Evolutionary conservation across 2,888 invertebrate species (phyloP).

Genomic region (Troides aeacus): DNA sequence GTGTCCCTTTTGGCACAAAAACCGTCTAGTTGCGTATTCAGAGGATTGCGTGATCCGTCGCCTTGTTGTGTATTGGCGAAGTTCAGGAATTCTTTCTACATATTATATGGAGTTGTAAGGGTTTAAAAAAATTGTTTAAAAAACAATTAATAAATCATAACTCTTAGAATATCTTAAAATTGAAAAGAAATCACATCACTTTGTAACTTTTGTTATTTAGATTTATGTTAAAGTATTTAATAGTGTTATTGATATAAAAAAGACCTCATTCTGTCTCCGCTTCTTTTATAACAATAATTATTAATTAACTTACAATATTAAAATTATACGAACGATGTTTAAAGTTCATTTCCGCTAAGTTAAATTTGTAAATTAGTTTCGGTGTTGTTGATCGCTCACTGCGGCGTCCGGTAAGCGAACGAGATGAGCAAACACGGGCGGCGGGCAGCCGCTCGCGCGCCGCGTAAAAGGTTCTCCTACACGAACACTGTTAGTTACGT

Average conservation of each 20-base stretch:
- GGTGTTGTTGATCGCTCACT: slow-evolving; percentile 42
- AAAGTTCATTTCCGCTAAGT: slow-evolving; percentile 26
- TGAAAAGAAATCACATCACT: no score
- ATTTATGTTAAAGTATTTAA: no score
- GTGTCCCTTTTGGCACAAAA: slow-evolving; percentile 52
- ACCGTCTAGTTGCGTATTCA: slow-evolving; percentile 39
- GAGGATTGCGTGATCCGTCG: slow-evolving; percentile 39
- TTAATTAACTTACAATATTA: not conserved
- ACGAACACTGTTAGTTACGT: slow-evolving; percentile 74
- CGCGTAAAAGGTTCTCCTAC: slow-evolving; percentile 48
- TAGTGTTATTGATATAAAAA: no score
- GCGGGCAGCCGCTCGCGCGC: slow-evolving; percentile 50
- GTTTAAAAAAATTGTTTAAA: not conserved
- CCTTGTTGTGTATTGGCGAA: slow-evolving; percentile 22
- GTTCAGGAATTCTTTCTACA: not conserved
- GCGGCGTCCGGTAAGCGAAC: slow-evolving; percentile 46
- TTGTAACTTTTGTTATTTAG: no score
- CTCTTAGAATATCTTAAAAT: no score
- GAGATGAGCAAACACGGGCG: slow-evolving; percentile 55
- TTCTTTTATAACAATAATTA: no score
- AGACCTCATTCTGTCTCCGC: no score
- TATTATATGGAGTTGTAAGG: not conserved
- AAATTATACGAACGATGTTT: slow-evolving; percentile 1
- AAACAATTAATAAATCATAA: no score
- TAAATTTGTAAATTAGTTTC: slow-evolving; percentile 25